Evolutionary conservation across 2,113 vertebrate genomes (phyloP), one percentile per base, ranked within the genome.

Genomic region (Dipodomys ordii): DNA sequence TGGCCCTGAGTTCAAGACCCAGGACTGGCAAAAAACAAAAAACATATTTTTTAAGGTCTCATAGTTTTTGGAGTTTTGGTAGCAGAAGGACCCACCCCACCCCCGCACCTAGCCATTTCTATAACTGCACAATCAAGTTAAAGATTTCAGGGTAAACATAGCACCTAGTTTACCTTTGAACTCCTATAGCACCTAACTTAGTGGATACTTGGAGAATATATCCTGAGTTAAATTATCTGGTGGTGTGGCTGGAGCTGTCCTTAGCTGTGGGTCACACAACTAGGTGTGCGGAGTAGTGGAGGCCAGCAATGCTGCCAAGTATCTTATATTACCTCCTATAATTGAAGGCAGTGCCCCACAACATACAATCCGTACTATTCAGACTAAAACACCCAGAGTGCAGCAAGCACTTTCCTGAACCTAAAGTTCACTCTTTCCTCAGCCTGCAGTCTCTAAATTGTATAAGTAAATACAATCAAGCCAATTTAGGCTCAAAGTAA

Each of bases 71-170:
- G 39, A 39, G 39, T 39, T 39, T 39, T 39, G 39, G 39, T 39
- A 39, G 39, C 39, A 39, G 39, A 39, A 39, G 39, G 39, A 39
- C 1, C 35, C 35, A 35, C 35, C 35, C 5, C 39, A 0, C 39
- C 39, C 60, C 46, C 5, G 39, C 84, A 57, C 22, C 68, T 89
- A 83, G 67, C 44, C 46, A 93, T 80, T 90, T 94, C 62, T 82
- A 78, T 77, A 95, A 89, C 87, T 95, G 84, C 15, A 87, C 57
- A 44, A 32, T 87, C 79, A 69, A 90, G 76, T 80, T 44, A 76
- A 83, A 92, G 39, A 93, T 94, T 92, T n/a, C 32, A 91, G 77
- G 46, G 64, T 80, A 91, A 96, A 94, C 73, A 95, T 11, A 92
- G 71, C 25, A 83, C 23, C n/a, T 83, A 82, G 82, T 27, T 77